Evolutionary conservation across 2,888 invertebrate species (phyloP).

Genomic region (Eueremaeus valkanovi): DNA sequence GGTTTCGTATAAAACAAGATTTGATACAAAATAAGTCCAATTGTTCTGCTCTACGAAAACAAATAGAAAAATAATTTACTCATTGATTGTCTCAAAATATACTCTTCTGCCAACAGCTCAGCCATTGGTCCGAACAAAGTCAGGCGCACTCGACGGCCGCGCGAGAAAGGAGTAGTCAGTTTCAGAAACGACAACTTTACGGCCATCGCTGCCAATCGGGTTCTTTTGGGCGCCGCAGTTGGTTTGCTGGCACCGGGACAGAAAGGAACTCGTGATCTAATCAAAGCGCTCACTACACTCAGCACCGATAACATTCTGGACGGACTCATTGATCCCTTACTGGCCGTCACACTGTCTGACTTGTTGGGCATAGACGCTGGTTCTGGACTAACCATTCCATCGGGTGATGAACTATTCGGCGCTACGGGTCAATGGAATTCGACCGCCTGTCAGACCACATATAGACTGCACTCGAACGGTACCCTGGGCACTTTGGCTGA

Average conservation of each 20-base stretch:
- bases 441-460: conserved; percentile 38
- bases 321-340: conserved; percentile 42
- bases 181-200: conserved; percentile 38
- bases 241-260: conserved; percentile 35
- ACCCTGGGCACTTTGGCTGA: conserved; percentile 39
- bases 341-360: conserved; percentile 45
- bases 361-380: conserved; percentile 35
- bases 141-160: conserved; percentile 33
- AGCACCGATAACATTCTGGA: not conserved
- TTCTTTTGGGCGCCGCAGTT: conserved; percentile 44
- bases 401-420: conserved; percentile 19
- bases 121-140: not conserved
- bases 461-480: conserved; percentile 11
- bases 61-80: too few relatives aligned
- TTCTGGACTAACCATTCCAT: not conserved
- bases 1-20: too few relatives aligned
- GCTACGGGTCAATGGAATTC: conserved; percentile 41
- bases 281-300: not conserved
- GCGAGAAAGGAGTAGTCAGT: conserved; percentile 45
- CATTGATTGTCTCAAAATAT: too few relatives aligned
- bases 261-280: not conserved
- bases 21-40: too few relatives aligned
- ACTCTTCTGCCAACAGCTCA: not conserved
- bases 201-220: conserved; percentile 43
- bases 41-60: too few relatives aligned